Base-by-base conservation (phyloP, 2,888 invertebrate genomes). In the Andricus curvator region DNA sequence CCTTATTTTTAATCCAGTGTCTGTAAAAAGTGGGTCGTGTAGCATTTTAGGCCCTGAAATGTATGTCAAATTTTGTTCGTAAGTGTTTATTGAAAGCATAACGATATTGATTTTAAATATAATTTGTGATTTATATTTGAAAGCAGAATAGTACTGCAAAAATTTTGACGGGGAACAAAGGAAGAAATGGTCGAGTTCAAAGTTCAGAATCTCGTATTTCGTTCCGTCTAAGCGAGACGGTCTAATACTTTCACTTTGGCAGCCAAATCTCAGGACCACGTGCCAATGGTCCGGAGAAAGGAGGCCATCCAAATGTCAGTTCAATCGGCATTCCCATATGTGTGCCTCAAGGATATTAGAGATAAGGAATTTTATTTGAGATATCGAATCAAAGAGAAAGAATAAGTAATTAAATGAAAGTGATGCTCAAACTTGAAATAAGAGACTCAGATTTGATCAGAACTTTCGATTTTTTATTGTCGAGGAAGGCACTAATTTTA, bases 301-400 rank as follows among this genome's bases (percentile, higher is more conserved):
- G 86, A 86, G 86, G 86, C 82, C 86, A 85, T 82, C 82, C 81
- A 84, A 86, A 86, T 85, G 85, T 84, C 86, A 83, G 79, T 84
- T 79, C 79, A 78, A 11, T 33, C 25, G 22, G 25, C 15, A 56
- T 78, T 48, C 67, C 44, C 77, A 77, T 64, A 62, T 77, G 33
- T 62, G 77, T 41, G 17, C 17, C 51, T 48, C 25, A 70, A 70
- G n/a, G 74, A 70, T 74, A 74, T 51, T 25, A 62, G 25, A 74
- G 51, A 74, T 74, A 56, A 74, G 33, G 13, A 22, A 15, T 62
- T 62, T 62, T 13, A 62, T 25, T 62, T 25, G 13, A 13, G 11
- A 22, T 62, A 62, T 62, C 25, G 25, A 13, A 13, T 62, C 15
- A 62, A 25, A 25, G 22, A 62, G 62, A 62, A 62, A 62, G 62